phyloP scores from a whole-genome alignment of 2,113 vertebrate genomes.

The Neofelis nebulosa region DNA sequence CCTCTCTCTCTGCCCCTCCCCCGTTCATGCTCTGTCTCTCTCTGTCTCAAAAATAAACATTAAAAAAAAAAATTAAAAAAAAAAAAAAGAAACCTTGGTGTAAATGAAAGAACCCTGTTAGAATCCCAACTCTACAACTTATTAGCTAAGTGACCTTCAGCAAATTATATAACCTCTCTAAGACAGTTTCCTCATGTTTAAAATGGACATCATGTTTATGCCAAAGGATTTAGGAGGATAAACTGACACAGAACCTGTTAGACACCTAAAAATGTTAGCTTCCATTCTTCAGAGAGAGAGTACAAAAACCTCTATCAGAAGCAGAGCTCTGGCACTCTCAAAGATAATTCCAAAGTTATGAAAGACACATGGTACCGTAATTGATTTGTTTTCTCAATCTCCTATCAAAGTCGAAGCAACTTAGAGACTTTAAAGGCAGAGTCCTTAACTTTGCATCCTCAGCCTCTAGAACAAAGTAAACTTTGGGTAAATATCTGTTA shows the following conservation, averaged over 20 bases:
- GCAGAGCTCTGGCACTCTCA: not conserved
- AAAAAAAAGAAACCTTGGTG: not conserved
- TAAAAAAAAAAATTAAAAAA: too few relatives aligned
- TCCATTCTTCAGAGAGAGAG: not conserved
- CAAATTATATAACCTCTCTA: not conserved
- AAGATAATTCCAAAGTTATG: slow-evolving; percentile 8
- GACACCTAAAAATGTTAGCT: slow-evolving; percentile 12
- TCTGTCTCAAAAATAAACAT: too few relatives aligned
- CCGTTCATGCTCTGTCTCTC: too few relatives aligned
- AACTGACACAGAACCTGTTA: not conserved
- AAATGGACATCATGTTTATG: not conserved
- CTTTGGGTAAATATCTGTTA: not conserved
- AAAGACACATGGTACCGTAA: not conserved
- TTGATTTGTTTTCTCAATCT: slow-evolving; percentile 5
- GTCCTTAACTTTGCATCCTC: not conserved
- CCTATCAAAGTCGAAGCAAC: not conserved
- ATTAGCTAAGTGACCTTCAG: not conserved
- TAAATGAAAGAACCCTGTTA: slow-evolving; percentile 16
- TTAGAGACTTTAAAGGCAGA: not conserved
- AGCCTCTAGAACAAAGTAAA: slow-evolving; percentile 43
- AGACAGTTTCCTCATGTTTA: not conserved
- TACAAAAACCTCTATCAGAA: slow-evolving; percentile 21
- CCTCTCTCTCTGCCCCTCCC: too few relatives aligned
- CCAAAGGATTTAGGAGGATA: not conserved
- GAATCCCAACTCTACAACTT: not conserved